Evolutionary conservation across 1,140 invertebrate species (phyloP).

Genomic region (Oppia nitens): DNA sequence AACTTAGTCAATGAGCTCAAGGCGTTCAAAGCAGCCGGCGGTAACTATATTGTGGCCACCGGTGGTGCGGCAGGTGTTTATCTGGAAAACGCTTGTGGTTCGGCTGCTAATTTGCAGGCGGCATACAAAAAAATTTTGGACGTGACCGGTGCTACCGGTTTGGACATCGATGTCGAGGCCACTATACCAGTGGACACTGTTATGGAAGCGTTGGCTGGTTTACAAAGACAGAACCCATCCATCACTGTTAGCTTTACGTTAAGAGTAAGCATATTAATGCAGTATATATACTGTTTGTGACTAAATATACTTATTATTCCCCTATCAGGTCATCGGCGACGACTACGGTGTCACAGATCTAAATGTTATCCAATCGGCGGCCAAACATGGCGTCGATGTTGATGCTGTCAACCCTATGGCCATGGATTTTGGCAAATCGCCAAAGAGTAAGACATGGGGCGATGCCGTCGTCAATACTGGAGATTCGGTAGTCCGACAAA

Average conservation of each 20-base stretch:
- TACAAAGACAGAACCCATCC: constrained; percentile 17
- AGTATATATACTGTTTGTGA: too few relatives aligned
- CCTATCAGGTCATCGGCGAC: too few relatives aligned
- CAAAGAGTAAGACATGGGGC: constrained; percentile 17
- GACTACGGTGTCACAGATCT: constrained; percentile 22
- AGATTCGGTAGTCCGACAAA: constrained; percentile 18
- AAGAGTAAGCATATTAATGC: constrained; percentile 22
- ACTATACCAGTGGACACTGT: constrained; percentile 20
- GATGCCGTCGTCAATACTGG: constrained; percentile 20
- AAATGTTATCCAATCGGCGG: constrained; percentile 20
- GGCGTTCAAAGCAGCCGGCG: constrained; percentile 19
- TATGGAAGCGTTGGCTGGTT: constrained; percentile 18
- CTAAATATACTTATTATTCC: too few relatives aligned
- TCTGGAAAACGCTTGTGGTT: constrained; percentile 20
- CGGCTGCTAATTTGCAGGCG: constrained; percentile 8
- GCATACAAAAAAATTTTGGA: constrained; percentile 21
- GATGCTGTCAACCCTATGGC: constrained; percentile 24
- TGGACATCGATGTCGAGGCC: constrained; percentile 23
- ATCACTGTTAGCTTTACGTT: constrained; percentile 21
- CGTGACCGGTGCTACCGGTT: constrained; percentile 19
- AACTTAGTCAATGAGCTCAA: constrained; percentile 19
- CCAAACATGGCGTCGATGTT: constrained; percentile 19
- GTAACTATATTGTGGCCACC: constrained; percentile 18
- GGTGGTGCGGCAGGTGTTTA: constrained; percentile 22
- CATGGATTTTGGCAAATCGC: constrained; percentile 20